Conservation (phyloP, 2,113 vertebrate genomes). For the Menura novaehollandiae region DNA sequence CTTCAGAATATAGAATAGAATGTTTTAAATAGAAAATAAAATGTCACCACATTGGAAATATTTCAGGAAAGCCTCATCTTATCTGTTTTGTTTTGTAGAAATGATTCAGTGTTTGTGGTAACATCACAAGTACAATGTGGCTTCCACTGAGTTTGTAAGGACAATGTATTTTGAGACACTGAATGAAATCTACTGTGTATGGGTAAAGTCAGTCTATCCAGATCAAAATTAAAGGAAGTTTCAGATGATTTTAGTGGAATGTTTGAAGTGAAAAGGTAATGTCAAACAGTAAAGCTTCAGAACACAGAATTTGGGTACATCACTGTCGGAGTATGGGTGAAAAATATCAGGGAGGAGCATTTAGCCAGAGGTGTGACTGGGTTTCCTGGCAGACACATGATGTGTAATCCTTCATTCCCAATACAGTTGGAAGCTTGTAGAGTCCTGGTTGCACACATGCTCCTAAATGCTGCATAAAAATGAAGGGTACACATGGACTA, state of each 20-base stretch:
- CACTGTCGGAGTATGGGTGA: neutral
- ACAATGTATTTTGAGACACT: neutral
- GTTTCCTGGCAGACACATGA: neutral
- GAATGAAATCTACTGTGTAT: neutral
- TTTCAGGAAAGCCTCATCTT: neutral
- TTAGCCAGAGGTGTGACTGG: neutral
- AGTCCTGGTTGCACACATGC: neutral
- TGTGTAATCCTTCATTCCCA: neutral
- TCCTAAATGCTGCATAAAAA: neutral
- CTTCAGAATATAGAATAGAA: neutral
- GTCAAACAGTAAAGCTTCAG: neutral
- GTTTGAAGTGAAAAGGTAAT: neutral
- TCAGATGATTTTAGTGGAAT: neutral
- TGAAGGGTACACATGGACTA: rapidly evolving
- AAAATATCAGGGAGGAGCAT: neutral
- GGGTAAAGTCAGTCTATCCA: neutral
- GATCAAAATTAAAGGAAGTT: neutral
- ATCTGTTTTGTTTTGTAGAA: neutral
- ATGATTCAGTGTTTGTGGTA: neutral
- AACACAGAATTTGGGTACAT: neutral
- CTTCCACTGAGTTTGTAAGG: neutral
- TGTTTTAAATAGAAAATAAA: neutral
- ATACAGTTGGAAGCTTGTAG: neutral
- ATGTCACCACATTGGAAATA: neutral
- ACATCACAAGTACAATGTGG: neutral